Conservation (phyloP, 2,888 invertebrate species). For the Apoda limacodes region DNA sequence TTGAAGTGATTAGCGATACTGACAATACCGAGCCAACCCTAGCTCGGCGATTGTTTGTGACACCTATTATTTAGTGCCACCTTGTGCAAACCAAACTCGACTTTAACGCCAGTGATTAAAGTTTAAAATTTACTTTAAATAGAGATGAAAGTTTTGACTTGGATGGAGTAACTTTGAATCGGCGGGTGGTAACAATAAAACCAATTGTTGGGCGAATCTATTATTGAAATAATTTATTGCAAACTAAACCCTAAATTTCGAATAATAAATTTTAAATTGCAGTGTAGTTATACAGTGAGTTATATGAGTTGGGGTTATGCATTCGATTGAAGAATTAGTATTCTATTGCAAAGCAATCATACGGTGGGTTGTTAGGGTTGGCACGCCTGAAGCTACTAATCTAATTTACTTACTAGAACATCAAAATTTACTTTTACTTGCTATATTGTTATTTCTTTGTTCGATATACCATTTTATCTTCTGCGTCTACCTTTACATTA, state of each 20-base stretch:
- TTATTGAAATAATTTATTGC: constrained; percentile 27
- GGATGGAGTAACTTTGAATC: constrained; percentile 41
- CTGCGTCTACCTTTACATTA: no score
- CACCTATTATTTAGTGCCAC: constrained; percentile 42
- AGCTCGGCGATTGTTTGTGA: constrained; percentile 45
- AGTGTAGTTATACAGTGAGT: constrained; percentile 7
- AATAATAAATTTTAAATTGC: constrained; percentile 23
- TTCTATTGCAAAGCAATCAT: constrained; percentile 50
- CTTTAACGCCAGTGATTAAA: constrained; percentile 15
- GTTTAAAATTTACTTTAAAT: constrained; percentile 8
- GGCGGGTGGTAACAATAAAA: constrained; percentile 65
- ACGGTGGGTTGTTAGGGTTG: constrained; percentile 35
- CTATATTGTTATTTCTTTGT: no score
- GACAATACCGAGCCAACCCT: constrained; percentile 25
- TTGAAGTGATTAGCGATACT: constrained; percentile 28
- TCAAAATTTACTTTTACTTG: no score
- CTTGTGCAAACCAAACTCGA: constrained; percentile 22
- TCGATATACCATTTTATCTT: no score
- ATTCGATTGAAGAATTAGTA: constrained; percentile 53
- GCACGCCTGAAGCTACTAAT: no score
- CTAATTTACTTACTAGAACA: no score
- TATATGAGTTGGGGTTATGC: constrained; percentile 28
- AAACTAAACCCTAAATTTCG: constrained; percentile 27
- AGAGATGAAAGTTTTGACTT: constrained; percentile 16
- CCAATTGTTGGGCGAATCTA: constrained; percentile 45